phyloP scores from a whole-genome alignment of 2,797 vertebrate species.

The Pempheris klunzingeri region DNA sequence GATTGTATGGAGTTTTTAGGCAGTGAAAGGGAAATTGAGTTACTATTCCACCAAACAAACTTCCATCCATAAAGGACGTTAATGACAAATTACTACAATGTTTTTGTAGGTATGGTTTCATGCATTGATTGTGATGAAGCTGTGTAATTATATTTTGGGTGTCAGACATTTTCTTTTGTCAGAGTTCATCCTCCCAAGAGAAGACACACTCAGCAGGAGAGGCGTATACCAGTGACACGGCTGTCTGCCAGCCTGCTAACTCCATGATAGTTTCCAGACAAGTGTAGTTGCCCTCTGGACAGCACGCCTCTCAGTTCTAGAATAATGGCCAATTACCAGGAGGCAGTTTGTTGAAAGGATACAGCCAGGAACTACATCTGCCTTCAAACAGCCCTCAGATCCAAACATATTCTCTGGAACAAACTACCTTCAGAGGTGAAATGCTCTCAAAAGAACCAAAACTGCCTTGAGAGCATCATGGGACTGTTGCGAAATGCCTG shows the following conservation, averaged over 20 bases:
- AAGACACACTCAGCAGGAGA: conserved; percentile 66
- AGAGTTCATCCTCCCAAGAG: conserved; percentile 51
- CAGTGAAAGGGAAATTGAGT: not conserved
- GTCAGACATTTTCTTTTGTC: conserved; percentile 49
- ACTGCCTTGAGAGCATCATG: conserved; percentile 57
- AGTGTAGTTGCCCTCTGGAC: conserved; percentile 83
- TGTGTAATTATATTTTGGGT: conserved; percentile 42
- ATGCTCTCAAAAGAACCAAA: conserved; percentile 57
- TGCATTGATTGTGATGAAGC: conserved; percentile 30
- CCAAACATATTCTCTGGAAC: conserved; percentile 77
- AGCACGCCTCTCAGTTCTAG: conserved; percentile 78
- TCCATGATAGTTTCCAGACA: conserved; percentile 86
- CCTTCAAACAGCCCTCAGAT: conserved; percentile 78
- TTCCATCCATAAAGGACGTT: conserved; percentile 6
- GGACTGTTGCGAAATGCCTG: conserved; percentile 57
- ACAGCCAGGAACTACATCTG: conserved; percentile 82
- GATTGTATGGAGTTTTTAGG: too few relatives aligned
- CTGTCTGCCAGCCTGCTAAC: conserved; percentile 81
- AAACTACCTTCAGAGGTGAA: conserved; percentile 75
- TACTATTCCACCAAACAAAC: not conserved
- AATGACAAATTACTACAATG: not conserved
- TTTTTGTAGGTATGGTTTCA: conserved; percentile 18
- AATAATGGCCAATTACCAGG: conserved; percentile 86
- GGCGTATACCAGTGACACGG: conserved; percentile 73
- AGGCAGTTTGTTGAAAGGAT: conserved; percentile 84